A percentile compares a stretch with the other conserved stretches of the same genome.
Evolutionary conservation across 2,888 invertebrate genomes (phyloP).

Genomic region (Lymantria monacha): DNA sequence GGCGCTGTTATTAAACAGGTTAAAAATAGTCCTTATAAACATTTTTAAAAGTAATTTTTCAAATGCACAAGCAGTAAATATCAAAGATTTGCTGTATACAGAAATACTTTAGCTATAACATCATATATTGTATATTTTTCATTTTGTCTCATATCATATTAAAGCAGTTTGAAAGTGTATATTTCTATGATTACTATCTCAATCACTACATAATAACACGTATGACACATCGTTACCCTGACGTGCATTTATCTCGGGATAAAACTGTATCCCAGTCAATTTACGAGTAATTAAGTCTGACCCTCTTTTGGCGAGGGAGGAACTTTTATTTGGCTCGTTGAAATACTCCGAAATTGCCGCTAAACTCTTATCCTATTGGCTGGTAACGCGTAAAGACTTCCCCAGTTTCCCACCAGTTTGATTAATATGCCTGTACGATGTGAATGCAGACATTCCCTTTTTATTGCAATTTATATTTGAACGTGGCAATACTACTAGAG

Average conservation of each 20-base stretch:
- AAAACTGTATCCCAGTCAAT: slow-evolving; percentile 75
- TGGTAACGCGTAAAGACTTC: slow-evolving; percentile 57
- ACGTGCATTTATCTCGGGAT: slow-evolving; percentile 61
- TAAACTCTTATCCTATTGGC: slow-evolving; percentile 66
- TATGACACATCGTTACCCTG: slow-evolving; percentile 62
- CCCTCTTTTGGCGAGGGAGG: slow-evolving; percentile 75
- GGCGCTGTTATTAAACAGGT: no score
- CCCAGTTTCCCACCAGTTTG: slow-evolving; percentile 47
- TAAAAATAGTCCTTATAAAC: no score
- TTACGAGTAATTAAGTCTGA: slow-evolving; percentile 81
- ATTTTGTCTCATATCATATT: background rate
- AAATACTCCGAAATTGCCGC: slow-evolving; percentile 61
- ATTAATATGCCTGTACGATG: slow-evolving; percentile 52
- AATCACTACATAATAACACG: slow-evolving; percentile 37
- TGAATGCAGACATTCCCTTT: slow-evolving; percentile 30
- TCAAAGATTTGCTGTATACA: no score
- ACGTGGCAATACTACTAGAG: background rate
- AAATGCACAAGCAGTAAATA: no score
- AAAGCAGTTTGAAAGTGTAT: background rate
- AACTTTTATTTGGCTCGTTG: slow-evolving; percentile 74
- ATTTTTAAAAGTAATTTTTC: no score
- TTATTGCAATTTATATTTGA: slow-evolving; percentile 31
- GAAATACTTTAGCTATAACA: no score
- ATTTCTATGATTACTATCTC: background rate
- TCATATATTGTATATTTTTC: no score